A percentile compares a stretch with the other conserved stretches of the same genome.
phyloP scores from a whole-genome alignment of 1,140 invertebrate species.

The Neodiprion lecontei region DNA sequence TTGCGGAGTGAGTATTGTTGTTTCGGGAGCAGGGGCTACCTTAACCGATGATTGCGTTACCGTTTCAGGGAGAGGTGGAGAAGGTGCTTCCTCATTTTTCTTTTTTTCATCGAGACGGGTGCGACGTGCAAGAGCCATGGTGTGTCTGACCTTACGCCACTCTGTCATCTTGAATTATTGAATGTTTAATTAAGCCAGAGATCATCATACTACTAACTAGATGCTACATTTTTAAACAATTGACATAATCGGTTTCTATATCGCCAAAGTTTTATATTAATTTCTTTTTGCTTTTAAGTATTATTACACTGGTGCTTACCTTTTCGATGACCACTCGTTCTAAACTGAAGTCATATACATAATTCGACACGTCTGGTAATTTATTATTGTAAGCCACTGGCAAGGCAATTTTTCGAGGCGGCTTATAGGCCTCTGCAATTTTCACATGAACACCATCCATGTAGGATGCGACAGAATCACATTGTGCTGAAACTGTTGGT shows the following conservation, averaged over 20 bases:
- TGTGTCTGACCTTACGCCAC: conserved; percentile 69
- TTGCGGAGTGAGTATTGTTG: conserved; percentile 54
- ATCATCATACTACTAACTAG: neutral
- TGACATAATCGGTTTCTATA: too few relatives aligned
- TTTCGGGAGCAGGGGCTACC: conserved; percentile 51
- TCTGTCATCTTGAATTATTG: conserved; percentile 62
- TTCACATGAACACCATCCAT: conserved; percentile 87
- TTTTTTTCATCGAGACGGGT: conserved; percentile 65
- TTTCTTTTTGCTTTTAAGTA: too few relatives aligned
- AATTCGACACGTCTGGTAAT: conserved; percentile 61
- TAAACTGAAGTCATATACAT: conserved; percentile 74
- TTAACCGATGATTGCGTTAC: conserved; percentile 63
- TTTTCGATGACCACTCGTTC: conserved; percentile 74
- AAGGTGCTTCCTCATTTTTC: conserved; percentile 41
- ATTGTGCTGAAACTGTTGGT: conserved; percentile 41
- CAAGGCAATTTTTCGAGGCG: conserved; percentile 74
- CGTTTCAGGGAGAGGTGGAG: conserved; percentile 39
- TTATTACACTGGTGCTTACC: conserved; percentile 30
- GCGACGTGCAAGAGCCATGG: conserved; percentile 65
- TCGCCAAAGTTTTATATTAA: too few relatives aligned
- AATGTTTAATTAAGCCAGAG: too few relatives aligned
- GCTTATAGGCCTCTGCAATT: conserved; percentile 85
- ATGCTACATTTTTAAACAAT: neutral
- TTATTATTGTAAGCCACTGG: conserved; percentile 71
- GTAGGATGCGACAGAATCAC: conserved; percentile 61